A percentile compares a stretch with the other conserved stretches of the same genome.
These are phyloP conservation scores for Lipophrys pholis DNA, from an alignment of 2,113 vertebrate species.

Conservation along the genomic window DNA sequence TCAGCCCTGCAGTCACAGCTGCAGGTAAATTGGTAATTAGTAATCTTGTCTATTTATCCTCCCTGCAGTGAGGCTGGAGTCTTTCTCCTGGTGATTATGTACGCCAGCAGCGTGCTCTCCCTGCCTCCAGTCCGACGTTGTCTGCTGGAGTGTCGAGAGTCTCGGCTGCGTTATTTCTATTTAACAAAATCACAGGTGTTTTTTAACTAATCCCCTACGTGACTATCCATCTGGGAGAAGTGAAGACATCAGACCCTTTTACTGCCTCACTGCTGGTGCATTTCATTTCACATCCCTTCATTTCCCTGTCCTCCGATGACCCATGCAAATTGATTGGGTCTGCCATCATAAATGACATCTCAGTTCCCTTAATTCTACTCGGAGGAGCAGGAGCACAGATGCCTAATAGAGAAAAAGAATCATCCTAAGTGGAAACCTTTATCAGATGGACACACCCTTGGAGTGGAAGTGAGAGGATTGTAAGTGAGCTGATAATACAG, in stretches of 20 bases:
- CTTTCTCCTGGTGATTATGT: conserved; percentile 58
- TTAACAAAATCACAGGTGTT: conserved; percentile 41
- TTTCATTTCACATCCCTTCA: conserved; percentile 47
- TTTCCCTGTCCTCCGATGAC: conserved; percentile 36
- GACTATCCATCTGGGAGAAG: background rate
- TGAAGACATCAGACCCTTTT: conserved; percentile 32
- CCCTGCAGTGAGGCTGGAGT: conserved; percentile 58
- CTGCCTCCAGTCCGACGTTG: conserved; percentile 38
- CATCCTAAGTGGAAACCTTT: conserved; percentile 35
- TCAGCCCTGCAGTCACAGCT: conserved; percentile 57
- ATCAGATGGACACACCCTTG: conserved; percentile 43
- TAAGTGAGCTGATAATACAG: conserved; percentile 6
- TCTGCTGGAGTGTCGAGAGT: conserved; percentile 12
- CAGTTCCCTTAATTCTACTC: conserved; percentile 56
- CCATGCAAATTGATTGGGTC: conserved; percentile 59
- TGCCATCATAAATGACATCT: conserved; percentile 52
- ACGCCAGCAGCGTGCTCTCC: conserved; percentile 34
- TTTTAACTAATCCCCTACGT: conserved; percentile 9
- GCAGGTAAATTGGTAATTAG: conserved; percentile 77
- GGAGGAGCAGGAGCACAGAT: conserved; percentile 32
- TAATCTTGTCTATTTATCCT: conserved; percentile 72
- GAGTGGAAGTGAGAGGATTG: conserved; percentile 10
- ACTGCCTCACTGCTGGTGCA: conserved; percentile 38
- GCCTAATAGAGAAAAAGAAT: conserved; percentile 25
- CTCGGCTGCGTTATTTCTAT: conserved; percentile 43